A percentile compares a stretch with the other conserved stretches of the same genome.
phyloP scores from a whole-genome alignment of 35 echinoderm and acorn worm genomes.

The Diadema setosum region DNA sequence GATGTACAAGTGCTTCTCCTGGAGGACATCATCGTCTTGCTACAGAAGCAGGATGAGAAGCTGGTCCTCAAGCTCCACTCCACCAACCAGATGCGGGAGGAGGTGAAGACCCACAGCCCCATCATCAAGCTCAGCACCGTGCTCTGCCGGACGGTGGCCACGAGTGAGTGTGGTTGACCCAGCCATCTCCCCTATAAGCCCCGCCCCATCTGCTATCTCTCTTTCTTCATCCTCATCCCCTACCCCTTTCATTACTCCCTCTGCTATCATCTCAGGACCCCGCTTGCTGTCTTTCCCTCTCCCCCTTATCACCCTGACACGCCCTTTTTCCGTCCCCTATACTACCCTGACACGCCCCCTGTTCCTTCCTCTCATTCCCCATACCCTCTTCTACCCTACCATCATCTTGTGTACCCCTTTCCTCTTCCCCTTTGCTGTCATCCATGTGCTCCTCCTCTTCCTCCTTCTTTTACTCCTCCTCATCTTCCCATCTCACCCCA shows the following conservation, averaged over 20 bases:
- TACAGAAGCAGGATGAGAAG: conserved; percentile 92
- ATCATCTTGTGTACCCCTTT: too few relatives aligned
- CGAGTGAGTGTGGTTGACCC: conserved; percentile 86
- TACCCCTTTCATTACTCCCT: background rate
- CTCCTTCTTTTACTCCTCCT: too few relatives aligned
- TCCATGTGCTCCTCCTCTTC: too few relatives aligned
- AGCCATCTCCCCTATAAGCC: background rate
- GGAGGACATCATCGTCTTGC: conserved; percentile 77
- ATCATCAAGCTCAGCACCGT: conserved; percentile 81
- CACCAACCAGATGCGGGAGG: conserved; percentile 39
- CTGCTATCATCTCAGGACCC: too few relatives aligned
- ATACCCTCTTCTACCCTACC: too few relatives aligned
- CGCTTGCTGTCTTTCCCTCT: too few relatives aligned
- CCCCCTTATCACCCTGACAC: too few relatives aligned
- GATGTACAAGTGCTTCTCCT: conserved; percentile 81
- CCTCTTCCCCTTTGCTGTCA: too few relatives aligned
- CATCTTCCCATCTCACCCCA: too few relatives aligned
- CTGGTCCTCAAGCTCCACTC: conserved; percentile 79
- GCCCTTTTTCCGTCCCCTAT: too few relatives aligned
- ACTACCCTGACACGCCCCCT: too few relatives aligned
- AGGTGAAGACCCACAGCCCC: conserved; percentile 91
- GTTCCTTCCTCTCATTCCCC: too few relatives aligned
- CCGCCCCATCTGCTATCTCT: background rate
- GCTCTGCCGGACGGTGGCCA: conserved; percentile 81
- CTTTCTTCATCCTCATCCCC: background rate